A percentile compares a stretch with the other conserved stretches of the same genome.
Conservation (phyloP, 2,888 invertebrate species). For the Melanostoma scalare region DNA sequence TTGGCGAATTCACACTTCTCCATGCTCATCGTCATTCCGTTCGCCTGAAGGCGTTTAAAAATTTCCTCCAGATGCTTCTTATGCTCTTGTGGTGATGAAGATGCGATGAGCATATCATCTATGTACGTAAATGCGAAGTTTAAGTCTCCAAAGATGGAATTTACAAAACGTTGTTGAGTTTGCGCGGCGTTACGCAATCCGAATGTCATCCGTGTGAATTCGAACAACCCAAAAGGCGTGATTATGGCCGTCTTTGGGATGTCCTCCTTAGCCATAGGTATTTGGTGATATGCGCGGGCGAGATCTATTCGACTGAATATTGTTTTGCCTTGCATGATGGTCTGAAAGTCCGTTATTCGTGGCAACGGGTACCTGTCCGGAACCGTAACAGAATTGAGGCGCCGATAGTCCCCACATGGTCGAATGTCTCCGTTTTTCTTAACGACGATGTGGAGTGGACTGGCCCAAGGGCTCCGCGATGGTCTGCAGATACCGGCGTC, state of each 20-base stretch:
- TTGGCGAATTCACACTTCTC: too few relatives aligned
- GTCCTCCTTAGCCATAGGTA: constrained; percentile 33
- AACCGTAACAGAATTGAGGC: too few relatives aligned
- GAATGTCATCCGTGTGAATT: constrained; percentile 75
- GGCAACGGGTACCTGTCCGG: constrained; percentile 18
- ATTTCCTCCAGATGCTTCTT: constrained; percentile 11
- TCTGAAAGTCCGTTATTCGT: not conserved
- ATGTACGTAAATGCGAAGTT: constrained; percentile 59
- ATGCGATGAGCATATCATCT: constrained; percentile 34
- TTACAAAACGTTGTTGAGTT: constrained; percentile 48
- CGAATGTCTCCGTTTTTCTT: too few relatives aligned
- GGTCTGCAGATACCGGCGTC: constrained; percentile 78
- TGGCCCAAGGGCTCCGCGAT: constrained; percentile 80
- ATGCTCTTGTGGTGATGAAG: constrained; percentile 17
- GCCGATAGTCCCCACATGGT: too few relatives aligned
- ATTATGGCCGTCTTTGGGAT: constrained; percentile 73
- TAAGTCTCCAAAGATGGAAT: constrained; percentile 74
- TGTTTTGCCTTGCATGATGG: not conserved
- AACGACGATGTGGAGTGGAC: too few relatives aligned
- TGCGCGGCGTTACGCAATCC: constrained; percentile 77
- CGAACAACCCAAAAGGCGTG: too few relatives aligned
- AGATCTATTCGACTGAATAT: constrained; percentile 5
- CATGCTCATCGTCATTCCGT: too few relatives aligned
- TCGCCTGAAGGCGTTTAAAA: not conserved
- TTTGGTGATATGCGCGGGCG: constrained; percentile 35